These are phyloP conservation scores for Rhaphigaster nebulosa DNA, from an alignment of 2,888 invertebrate genomes.

Conservation along the genomic window DNA sequence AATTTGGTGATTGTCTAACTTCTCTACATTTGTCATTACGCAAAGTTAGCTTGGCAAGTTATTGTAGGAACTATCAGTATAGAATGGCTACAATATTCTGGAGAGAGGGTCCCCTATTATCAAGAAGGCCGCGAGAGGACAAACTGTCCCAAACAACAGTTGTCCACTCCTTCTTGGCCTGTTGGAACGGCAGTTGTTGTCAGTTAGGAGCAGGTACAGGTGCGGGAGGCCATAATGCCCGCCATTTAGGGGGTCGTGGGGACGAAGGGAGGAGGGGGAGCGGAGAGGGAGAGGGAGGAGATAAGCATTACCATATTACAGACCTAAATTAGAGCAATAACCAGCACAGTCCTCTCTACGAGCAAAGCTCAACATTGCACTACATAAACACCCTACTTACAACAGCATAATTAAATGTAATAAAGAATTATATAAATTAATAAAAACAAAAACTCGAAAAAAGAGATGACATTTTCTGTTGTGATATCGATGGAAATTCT, in stretches of 20 bases:
- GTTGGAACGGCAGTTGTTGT: not conserved
- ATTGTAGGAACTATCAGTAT: too few species aligned
- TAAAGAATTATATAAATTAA: too few species aligned
- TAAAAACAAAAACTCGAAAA: too few species aligned
- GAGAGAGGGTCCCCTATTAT: not conserved
- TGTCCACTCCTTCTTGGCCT: not conserved
- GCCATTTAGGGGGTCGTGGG: too few species aligned
- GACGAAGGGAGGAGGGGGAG: too few species aligned
- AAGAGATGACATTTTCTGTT: too few species aligned
- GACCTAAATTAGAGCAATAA: not conserved
- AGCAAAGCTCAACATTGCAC: not conserved
- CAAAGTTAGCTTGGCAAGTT: too few species aligned
- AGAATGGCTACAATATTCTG: not conserved
- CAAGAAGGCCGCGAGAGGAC: not conserved
- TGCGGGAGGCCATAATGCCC: not conserved
- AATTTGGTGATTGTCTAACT: too few species aligned
- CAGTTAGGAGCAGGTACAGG: not conserved
- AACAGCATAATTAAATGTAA: too few species aligned
- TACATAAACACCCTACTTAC: not conserved
- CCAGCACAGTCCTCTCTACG: not conserved
- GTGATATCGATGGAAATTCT: too few species aligned
- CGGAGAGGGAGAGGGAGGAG: not conserved
- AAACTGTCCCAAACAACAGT: not conserved
- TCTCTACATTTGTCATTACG: not conserved
- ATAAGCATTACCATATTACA: not conserved